Conservation (phyloP, 2,113 vertebrate species). For the Campylorhamphus procurvoides region DNA sequence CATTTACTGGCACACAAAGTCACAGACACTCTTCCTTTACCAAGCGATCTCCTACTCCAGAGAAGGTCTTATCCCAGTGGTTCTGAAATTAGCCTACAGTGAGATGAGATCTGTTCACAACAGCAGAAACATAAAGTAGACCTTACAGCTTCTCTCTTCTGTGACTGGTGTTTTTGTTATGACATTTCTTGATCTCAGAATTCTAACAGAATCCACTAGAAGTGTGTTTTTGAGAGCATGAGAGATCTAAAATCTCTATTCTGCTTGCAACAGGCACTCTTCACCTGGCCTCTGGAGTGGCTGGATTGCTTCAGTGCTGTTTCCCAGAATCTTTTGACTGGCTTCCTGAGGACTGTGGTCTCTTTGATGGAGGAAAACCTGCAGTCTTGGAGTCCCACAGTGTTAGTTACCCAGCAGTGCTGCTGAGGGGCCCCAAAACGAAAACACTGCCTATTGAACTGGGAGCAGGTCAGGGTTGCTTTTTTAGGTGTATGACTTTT, state of each 20-base stretch:
- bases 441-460: conserved; percentile 68
- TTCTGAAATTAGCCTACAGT: background rate
- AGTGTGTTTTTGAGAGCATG: background rate
- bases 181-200: background rate
- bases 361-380: conserved; percentile 63
- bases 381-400: conserved; percentile 60
- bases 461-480: conserved; percentile 60
- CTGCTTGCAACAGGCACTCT: conserved; percentile 45
- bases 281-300: conserved; percentile 52
- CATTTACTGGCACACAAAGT: background rate
- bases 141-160: background rate
- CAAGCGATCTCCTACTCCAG: background rate
- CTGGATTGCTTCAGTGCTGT: conserved; percentile 66
- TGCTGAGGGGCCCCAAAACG: conserved; percentile 70
- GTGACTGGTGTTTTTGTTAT: background rate
- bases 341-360: conserved; percentile 56
- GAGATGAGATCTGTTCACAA: background rate
- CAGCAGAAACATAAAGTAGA: background rate
- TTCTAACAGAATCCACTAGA: background rate
- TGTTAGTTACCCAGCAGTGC: conserved; percentile 63
- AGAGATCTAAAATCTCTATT: background rate
- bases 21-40: background rate
- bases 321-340: conserved; percentile 69
- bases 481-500: background rate
- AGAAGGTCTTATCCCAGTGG: background rate